These are phyloP conservation scores for Setipinna tenuifilis DNA, from an alignment of 2,797 vertebrate genomes.

Conservation along the genomic window DNA sequence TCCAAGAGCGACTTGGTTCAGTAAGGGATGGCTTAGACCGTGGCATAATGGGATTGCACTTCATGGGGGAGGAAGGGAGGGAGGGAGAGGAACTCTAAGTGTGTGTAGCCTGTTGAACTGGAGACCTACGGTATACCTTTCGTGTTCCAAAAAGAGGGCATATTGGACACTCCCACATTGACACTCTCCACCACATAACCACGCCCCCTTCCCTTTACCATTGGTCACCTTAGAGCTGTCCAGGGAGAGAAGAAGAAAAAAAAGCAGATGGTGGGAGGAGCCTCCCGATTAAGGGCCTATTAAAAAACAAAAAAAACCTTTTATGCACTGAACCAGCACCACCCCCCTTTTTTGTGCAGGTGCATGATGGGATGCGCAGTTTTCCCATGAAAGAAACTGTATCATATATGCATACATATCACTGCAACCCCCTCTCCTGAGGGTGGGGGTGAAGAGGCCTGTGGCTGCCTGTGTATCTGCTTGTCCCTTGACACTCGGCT, in stretches of 20 bases:
- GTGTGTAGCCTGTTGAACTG: background rate
- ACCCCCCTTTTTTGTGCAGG: constrained; percentile 46
- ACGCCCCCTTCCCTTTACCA: background rate
- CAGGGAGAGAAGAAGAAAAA: background rate
- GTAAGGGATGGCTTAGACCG: background rate
- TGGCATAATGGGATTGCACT: background rate
- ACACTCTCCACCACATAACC: background rate
- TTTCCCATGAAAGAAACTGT: constrained; percentile 23
- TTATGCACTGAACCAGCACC: constrained; percentile 49
- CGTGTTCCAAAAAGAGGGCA: background rate
- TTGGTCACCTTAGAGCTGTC: constrained; percentile 4
- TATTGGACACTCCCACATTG: constrained; percentile 6
- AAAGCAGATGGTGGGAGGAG: constrained; percentile 25
- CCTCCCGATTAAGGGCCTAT: constrained; percentile 45
- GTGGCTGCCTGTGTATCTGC: constrained; percentile 32
- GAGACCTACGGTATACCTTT: background rate
- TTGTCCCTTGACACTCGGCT: constrained; percentile 26
- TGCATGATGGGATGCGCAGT: constrained; percentile 55
- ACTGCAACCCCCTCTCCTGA: constrained; percentile 42
- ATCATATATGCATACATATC: constrained; percentile 36
- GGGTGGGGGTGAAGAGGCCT: constrained; percentile 38
- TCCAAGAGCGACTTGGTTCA: background rate
- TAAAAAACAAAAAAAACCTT: background rate
- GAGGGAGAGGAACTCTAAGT: background rate
- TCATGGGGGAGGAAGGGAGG: background rate